phyloP scores from a whole-genome alignment of 2,113 vertebrate species.

The Sceloporus undulatus region DNA sequence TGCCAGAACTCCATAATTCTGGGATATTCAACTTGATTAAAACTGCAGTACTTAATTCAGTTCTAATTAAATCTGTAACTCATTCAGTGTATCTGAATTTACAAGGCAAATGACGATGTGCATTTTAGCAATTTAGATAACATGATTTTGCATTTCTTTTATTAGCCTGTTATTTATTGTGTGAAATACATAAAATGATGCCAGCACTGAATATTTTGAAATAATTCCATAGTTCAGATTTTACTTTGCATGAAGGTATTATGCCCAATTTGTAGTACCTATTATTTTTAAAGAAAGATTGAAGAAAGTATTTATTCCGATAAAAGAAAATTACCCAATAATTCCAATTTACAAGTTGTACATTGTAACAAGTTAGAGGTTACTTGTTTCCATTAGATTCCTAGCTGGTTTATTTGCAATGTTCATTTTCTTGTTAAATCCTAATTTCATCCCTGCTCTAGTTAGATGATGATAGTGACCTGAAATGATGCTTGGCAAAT shows the following conservation, averaged over 20 bases:
- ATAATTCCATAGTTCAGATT: not conserved
- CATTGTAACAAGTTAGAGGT: not conserved
- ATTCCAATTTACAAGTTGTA: not conserved
- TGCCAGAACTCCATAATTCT: not conserved
- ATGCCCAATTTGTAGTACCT: not conserved
- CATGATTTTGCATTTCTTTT: slow-evolving; percentile 16
- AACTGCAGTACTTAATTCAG: slow-evolving; percentile 15
- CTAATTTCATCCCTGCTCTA: not conserved
- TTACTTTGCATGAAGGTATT: slow-evolving; percentile 15
- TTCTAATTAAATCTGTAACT: slow-evolving; percentile 27
- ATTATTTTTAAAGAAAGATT: not conserved
- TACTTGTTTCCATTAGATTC: not conserved
- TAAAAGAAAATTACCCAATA: not conserved
- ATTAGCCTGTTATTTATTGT: slow-evolving; percentile 4
- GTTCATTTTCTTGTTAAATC: not conserved
- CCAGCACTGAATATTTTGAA: not conserved
- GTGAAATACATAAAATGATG: slow-evolving; percentile 4
- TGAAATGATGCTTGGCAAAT: slow-evolving; percentile 6
- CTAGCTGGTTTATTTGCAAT: not conserved
- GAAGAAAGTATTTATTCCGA: not conserved
- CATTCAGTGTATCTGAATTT: slow-evolving; percentile 5
- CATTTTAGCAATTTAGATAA: slow-evolving; percentile 20
- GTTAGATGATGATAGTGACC: not conserved
- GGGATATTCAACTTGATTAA: slow-evolving; percentile 35
- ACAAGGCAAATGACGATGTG: slow-evolving; percentile 14